phyloP scores from a whole-genome alignment of 2,888 invertebrate genomes.

The Celastrina argiolus region DNA sequence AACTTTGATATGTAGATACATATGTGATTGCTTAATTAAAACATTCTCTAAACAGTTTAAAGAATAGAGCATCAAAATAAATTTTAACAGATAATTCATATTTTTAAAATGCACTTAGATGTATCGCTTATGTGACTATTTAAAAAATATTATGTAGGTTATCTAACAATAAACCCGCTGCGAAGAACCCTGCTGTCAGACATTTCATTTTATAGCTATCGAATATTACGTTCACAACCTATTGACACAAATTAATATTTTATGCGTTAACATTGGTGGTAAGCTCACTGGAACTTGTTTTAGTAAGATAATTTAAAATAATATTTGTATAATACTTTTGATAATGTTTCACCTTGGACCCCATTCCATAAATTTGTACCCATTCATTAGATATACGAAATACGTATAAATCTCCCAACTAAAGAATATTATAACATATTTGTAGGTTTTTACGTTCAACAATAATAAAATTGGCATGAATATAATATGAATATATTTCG shows the following conservation, averaged over 20 bases:
- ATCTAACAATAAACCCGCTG: neutral
- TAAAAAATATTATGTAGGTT: neutral
- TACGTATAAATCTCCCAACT: too few species aligned
- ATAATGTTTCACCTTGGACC: neutral
- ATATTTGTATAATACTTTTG: neutral
- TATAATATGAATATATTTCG: too few species aligned
- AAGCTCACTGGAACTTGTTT: too few species aligned
- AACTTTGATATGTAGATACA: too few species aligned
- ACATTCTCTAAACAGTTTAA: too few species aligned
- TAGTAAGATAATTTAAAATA: neutral
- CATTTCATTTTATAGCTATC: neutral
- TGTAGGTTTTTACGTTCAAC: too few species aligned
- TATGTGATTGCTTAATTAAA: too few species aligned
- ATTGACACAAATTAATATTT: slow-evolving; percentile 1
- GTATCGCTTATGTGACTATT: neutral
- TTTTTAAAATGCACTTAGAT: too few species aligned
- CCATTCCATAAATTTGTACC: neutral
- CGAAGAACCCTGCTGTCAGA: neutral
- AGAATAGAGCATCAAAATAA: too few species aligned
- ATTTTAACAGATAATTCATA: neutral
- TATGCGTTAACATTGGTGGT: neutral
- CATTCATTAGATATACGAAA: neutral
- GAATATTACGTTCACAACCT: neutral
- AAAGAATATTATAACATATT: too few species aligned
- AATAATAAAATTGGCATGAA: too few species aligned